Percentiles rank a stretch among this genome's conserved stretches.
phyloP scores from a whole-genome alignment of 2,113 vertebrate species.

The Grallaria varia region DNA sequence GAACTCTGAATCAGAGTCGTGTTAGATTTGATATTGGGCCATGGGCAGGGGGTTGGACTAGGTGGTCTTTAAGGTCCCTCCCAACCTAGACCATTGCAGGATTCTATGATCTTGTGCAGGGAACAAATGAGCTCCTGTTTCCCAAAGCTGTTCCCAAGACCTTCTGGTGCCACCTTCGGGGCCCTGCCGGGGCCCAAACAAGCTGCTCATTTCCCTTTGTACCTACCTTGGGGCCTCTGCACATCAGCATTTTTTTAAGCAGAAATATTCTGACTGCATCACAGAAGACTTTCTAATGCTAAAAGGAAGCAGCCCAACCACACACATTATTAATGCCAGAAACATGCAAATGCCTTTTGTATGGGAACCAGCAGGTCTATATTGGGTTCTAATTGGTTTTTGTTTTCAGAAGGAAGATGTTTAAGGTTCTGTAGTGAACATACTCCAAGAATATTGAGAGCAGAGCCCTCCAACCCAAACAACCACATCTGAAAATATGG shows the following conservation, averaged over 20 bases:
- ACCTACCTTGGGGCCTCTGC: conserved; percentile 14
- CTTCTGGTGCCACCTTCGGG: not conserved
- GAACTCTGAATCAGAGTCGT: not conserved
- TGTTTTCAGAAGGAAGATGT: conserved; percentile 31
- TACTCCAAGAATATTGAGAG: not conserved
- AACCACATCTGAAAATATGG: not conserved
- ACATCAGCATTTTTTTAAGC: not conserved
- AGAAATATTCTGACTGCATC: conserved; percentile 21
- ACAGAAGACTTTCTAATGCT: conserved; percentile 29
- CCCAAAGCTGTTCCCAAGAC: not conserved
- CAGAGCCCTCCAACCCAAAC: conserved; percentile 27
- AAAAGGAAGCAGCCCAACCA: conserved; percentile 37
- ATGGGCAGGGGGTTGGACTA: accelerated
- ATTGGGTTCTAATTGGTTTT: conserved; percentile 15
- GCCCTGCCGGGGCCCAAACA: not conserved
- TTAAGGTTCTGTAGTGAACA: not conserved
- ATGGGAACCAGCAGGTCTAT: conserved; percentile 12
- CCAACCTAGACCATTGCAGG: not conserved
- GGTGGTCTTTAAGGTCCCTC: not conserved
- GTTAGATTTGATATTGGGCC: not conserved
- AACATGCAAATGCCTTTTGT: not conserved
- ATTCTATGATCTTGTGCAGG: not conserved
- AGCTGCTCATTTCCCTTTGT: not conserved
- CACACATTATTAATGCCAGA: conserved; percentile 49
- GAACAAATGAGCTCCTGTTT: not conserved